A percentile compares a stretch with the other conserved stretches of the same genome.
Conservation (phyloP, 2,113 vertebrate species). For the Plestiodon gilberti region DNA sequence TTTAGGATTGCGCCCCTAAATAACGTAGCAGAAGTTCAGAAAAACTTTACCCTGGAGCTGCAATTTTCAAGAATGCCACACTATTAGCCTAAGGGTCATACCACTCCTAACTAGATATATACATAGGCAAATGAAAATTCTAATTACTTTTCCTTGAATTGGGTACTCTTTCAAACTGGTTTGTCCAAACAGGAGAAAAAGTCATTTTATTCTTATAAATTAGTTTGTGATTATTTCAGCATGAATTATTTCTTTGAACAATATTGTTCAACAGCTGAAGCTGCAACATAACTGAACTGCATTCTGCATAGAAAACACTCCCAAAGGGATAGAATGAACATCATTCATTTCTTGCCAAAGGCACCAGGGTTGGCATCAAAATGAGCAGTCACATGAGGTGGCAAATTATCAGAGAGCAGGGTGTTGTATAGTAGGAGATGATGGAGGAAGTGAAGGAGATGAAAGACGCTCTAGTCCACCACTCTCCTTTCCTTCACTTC, state of each 20-base stretch:
- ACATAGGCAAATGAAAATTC: slow-evolving; percentile 21
- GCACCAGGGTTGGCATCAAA: no score
- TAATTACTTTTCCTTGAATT: slow-evolving; percentile 10
- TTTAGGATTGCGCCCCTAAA: not conserved
- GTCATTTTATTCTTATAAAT: not conserved
- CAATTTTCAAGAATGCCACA: slow-evolving; percentile 49
- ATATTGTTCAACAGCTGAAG: not conserved
- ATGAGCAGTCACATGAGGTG: no score
- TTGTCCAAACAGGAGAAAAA: not conserved
- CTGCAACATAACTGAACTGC: not conserved
- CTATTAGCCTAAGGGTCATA: slow-evolving; percentile 23
- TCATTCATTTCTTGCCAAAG: not conserved
- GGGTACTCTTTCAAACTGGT: not conserved
- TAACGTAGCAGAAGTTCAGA: slow-evolving; percentile 11
- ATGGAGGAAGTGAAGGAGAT: no score
- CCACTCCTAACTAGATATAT: slow-evolving; percentile 18
- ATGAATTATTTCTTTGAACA: not conserved
- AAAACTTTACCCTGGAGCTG: slow-evolving; percentile 27
- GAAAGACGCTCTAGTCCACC: not conserved
- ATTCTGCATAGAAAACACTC: not conserved
- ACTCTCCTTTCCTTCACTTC: not conserved
- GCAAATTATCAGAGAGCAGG: no score
- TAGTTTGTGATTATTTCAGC: not conserved
- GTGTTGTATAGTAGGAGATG: no score
- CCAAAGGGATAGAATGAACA: not conserved